phyloP scores from a whole-genome alignment of 1,140 invertebrate species.

The Diorhabda carinulata region DNA sequence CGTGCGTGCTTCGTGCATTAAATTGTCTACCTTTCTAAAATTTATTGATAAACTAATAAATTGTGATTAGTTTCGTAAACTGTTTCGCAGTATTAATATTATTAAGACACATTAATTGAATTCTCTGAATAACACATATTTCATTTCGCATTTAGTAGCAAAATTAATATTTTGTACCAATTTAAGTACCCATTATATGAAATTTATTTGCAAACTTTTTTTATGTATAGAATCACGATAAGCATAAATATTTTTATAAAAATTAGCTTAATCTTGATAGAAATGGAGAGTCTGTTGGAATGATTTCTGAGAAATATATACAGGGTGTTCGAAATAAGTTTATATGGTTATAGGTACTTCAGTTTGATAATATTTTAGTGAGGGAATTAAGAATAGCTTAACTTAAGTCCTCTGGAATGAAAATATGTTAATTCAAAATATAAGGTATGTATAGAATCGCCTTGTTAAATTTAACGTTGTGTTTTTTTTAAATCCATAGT shows the following conservation, averaged over 20 bases:
- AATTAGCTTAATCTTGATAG: too few relatives aligned
- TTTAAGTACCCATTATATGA: background rate
- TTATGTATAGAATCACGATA: background rate
- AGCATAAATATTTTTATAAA: slow-evolving; percentile 3
- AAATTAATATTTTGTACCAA: background rate
- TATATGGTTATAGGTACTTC: too few relatives aligned
- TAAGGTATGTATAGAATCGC: too few relatives aligned
- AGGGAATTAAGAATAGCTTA: too few relatives aligned
- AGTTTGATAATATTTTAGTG: too few relatives aligned
- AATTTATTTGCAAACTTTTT: background rate
- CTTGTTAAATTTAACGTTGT: too few relatives aligned
- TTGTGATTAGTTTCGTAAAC: background rate
- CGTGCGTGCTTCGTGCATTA: background rate
- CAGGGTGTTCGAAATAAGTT: too few relatives aligned
- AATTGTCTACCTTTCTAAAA: background rate
- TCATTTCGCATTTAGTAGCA: background rate
- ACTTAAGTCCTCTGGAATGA: too few relatives aligned
- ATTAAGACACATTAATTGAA: background rate
- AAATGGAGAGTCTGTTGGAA: too few relatives aligned
- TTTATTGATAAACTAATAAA: background rate
- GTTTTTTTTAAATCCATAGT: too few relatives aligned
- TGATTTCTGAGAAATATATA: too few relatives aligned
- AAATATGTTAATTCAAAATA: too few relatives aligned
- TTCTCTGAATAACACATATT: background rate
- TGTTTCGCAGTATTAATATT: background rate